Percentiles rank a stretch among this genome's conserved stretches.
phyloP scores from a whole-genome alignment of 2,888 invertebrate species.

The Nomada goodeniana region DNA sequence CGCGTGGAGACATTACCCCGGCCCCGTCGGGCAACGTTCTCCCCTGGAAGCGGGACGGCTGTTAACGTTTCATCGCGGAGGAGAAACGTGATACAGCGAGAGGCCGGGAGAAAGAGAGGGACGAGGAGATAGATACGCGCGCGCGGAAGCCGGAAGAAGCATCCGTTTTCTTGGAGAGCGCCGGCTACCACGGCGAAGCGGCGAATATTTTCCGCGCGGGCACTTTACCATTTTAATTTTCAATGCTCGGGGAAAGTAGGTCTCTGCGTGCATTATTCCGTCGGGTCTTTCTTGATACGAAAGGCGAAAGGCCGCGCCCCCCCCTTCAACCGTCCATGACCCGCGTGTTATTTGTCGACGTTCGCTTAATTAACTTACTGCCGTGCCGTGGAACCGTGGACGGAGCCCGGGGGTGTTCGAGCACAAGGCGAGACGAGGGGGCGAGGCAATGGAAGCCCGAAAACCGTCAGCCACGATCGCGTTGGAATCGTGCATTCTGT shows the following conservation, averaged over 20 bases:
- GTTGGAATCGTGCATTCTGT: constrained; percentile 48
- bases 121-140: no score
- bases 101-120: neutral
- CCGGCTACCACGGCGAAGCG: neutral
- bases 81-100: no score
- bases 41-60: neutral
- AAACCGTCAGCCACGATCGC: constrained; percentile 45
- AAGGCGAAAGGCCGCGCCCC: constrained; percentile 37
- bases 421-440: neutral
- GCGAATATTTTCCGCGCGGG: constrained; percentile 26
- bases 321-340: constrained; percentile 65
- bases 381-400: neutral
- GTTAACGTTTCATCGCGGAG: constrained; percentile 5
- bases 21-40: neutral
- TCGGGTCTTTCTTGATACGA: constrained; percentile 38
- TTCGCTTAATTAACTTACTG: constrained; percentile 69
- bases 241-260: constrained; percentile 56
- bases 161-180: neutral
- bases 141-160: constrained; percentile 1
- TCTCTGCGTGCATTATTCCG: constrained; percentile 45
- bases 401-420: neutral
- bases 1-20: neutral
- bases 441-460: neutral
- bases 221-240: constrained; percentile 57
- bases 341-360: constrained; percentile 64